Evolutionary conservation across 2,113 vertebrate genomes (phyloP).

Genomic region (Psephotus haematonotus): DNA sequence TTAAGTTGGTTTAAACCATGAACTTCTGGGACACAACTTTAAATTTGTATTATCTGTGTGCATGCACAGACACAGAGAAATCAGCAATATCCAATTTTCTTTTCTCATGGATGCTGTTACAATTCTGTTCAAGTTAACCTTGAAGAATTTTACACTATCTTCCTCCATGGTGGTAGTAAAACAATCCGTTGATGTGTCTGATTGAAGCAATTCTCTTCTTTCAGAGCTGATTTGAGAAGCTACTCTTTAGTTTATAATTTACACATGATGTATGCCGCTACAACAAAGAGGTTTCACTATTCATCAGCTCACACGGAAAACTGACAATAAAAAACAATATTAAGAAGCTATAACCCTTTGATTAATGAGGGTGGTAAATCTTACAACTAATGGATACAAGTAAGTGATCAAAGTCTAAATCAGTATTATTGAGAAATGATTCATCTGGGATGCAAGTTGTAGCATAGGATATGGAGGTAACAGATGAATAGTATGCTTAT

Average conservation of each 20-base stretch:
- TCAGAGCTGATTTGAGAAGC: neutral
- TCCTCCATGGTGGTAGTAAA: neutral
- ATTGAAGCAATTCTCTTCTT: neutral
- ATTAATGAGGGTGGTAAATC: neutral
- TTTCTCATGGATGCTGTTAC: neutral
- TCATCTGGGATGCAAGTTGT: neutral
- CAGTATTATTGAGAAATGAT: neutral
- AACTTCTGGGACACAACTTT: neutral
- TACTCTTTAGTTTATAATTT: neutral
- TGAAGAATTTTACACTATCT: neutral
- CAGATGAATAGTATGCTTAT: neutral
- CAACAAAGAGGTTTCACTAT: neutral
- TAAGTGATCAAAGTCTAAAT: neutral
- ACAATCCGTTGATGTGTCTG: neutral
- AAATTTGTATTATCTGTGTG: neutral
- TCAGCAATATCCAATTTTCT: neutral
- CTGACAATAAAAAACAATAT: neutral
- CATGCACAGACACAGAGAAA: neutral
- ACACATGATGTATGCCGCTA: neutral
- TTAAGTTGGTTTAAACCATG: neutral
- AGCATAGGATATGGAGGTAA: neutral
- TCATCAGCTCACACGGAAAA: neutral
- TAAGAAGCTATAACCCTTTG: neutral
- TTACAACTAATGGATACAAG: neutral
- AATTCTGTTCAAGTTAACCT: neutral